These are phyloP conservation scores for Amblyjoppa proteus DNA, from an alignment of 2,888 invertebrate genomes.

Conservation along the genomic window DNA sequence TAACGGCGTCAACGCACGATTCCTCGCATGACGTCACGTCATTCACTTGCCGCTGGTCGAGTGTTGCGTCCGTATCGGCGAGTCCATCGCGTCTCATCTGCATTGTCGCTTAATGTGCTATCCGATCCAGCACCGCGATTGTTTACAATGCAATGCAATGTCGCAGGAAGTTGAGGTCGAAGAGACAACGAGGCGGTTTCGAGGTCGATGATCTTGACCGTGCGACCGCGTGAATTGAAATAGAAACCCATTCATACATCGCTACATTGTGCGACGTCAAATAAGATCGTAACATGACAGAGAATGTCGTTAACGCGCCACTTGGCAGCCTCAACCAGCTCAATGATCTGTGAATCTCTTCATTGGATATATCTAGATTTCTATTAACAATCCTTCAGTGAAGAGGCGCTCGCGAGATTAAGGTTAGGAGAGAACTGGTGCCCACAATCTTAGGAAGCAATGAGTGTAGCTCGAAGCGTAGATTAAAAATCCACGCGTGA, in stretches of 20 bases:
- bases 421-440: not conserved
- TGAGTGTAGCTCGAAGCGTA: not conserved
- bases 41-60: slow-evolving; percentile 65
- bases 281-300: slow-evolving; percentile 37
- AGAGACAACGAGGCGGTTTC: slow-evolving; percentile 1
- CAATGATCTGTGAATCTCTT: slow-evolving; percentile 51
- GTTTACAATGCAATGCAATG: slow-evolving; percentile 45
- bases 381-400: slow-evolving; percentile 2
- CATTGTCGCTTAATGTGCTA: slow-evolving; percentile 40
- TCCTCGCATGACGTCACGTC: slow-evolving; percentile 72
- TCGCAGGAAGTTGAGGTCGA: not conserved
- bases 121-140: slow-evolving; percentile 22
- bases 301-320: slow-evolving; percentile 22
- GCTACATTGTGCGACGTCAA: slow-evolving; percentile 31
- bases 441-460: slow-evolving; percentile 10
- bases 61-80: slow-evolving; percentile 16
- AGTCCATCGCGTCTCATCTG: slow-evolving; percentile 32
- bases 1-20: slow-evolving; percentile 68
- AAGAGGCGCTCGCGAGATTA: slow-evolving; percentile 13
- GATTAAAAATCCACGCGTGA: not conserved
- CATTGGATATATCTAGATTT: slow-evolving; percentile 34
- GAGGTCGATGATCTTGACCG: slow-evolving; percentile 32
- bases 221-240: slow-evolving; percentile 31
- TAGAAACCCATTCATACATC: slow-evolving; percentile 45
- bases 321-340: slow-evolving; percentile 48